Evolutionary conservation across 2,888 invertebrate species (phyloP).

Genomic region (Stenurella melanura): DNA sequence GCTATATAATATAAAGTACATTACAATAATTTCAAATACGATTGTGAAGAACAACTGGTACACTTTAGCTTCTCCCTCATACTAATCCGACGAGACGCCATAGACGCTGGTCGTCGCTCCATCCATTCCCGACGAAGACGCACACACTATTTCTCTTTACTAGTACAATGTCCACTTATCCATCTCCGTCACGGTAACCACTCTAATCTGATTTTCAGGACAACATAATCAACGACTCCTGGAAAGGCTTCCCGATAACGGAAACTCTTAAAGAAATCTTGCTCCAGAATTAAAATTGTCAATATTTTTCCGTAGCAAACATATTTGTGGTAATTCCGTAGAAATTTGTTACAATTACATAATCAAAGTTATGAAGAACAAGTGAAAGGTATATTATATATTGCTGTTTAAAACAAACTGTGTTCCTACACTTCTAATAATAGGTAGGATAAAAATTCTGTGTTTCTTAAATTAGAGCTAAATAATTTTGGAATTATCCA

Average conservation of each 20-base stretch:
- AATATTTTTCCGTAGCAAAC: neutral
- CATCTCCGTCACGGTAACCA: constrained; percentile 50
- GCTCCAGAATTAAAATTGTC: neutral
- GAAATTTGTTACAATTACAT: no score
- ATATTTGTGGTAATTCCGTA: no score
- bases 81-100: neutral
- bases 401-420: no score
- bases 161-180: constrained; percentile 54
- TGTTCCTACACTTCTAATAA: no score
- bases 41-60: neutral
- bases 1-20: no score
- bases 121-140: neutral
- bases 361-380: no score
- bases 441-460: no score
- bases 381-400: no score
- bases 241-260: constrained; percentile 39
- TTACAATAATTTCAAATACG: no score
- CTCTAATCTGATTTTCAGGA: constrained; percentile 53
- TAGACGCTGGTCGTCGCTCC: constrained; percentile 1
- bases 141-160: constrained; percentile 39
- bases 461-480: no score
- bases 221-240: constrained; percentile 51
- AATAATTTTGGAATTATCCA: no score
- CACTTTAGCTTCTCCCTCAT: neutral
- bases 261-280: neutral